Evolutionary conservation across 2,888 invertebrate species (phyloP).

Genomic region (Xylota sylvarum): DNA sequence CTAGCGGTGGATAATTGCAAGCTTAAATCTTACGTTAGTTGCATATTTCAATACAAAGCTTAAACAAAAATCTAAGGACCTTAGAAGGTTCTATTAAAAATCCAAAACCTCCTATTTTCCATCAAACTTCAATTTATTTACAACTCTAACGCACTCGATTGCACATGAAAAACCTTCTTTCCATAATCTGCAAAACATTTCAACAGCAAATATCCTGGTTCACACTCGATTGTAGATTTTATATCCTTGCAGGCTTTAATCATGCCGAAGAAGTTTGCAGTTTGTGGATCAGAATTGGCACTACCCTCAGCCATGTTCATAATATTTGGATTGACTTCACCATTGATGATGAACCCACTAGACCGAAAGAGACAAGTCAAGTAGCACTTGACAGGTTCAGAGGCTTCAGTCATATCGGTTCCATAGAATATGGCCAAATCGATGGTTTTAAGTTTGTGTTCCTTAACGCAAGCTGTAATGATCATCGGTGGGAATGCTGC

Average conservation of each 20-base stretch:
- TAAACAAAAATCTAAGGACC: too few species aligned
- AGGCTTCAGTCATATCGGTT: not conserved
- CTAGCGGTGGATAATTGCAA: too few species aligned
- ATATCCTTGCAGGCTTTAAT: not conserved
- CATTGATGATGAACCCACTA: not conserved
- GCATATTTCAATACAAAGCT: too few species aligned
- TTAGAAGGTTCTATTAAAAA: too few species aligned
- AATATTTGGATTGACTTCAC: not conserved
- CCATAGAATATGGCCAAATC: constrained; percentile 35
- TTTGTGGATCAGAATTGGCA: not conserved
- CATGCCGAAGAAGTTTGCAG: not conserved
- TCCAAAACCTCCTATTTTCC: too few species aligned
- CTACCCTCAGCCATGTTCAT: not conserved
- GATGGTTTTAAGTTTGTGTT: not conserved
- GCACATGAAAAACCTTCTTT: not conserved
- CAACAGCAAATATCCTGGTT: not conserved
- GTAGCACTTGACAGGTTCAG: constrained; percentile 17
- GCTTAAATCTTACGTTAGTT: too few species aligned
- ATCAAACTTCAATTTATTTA: too few species aligned
- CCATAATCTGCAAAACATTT: not conserved
- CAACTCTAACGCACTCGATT: not conserved
- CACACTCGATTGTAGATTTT: not conserved
- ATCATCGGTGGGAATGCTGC: constrained; percentile 14
- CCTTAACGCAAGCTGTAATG: constrained; percentile 9
- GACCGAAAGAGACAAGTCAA: constrained; percentile 13